Evolutionary conservation across 2,888 invertebrate species (phyloP).

Genomic region (Platerodrilus igneus): DNA sequence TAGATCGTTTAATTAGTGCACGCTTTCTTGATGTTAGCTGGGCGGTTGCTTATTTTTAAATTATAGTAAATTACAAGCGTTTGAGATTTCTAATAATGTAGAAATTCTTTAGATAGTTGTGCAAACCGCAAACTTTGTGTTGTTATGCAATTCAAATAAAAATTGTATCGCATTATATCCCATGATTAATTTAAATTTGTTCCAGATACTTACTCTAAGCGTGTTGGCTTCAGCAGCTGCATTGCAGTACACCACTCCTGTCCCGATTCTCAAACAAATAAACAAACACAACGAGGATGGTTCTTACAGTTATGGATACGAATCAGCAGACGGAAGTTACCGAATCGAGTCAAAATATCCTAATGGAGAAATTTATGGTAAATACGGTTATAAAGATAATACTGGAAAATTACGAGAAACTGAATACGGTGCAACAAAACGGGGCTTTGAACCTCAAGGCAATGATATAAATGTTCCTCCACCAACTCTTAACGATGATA

Average conservation of each 20-base stretch:
- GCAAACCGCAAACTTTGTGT: no score
- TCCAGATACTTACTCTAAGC: constrained; percentile 40
- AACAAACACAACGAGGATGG: constrained; percentile 84
- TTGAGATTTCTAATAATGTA: no score
- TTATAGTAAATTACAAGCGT: no score
- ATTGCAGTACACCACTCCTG: constrained; percentile 62
- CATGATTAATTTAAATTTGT: no score
- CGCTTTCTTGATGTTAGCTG: neutral
- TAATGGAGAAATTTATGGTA: constrained; percentile 79
- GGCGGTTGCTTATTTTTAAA: no score
- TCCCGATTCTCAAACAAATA: constrained; percentile 77
- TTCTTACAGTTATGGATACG: constrained; percentile 84
- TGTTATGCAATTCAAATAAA: no score
- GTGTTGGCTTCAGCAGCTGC: constrained; percentile 35
- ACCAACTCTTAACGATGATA: constrained; percentile 59
- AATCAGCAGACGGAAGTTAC: constrained; percentile 80
- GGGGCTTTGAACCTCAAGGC: constrained; percentile 79
- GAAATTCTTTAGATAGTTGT: no score
- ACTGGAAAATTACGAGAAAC: constrained; percentile 70
- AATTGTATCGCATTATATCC: no score
- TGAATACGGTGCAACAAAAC: constrained; percentile 77
- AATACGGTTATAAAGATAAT: constrained; percentile 85
- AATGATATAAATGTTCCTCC: constrained; percentile 75
- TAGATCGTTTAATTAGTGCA: constrained; percentile 1
- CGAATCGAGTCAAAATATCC: constrained; percentile 85